Conservation (phyloP, 2,888 invertebrate genomes). For the Drosophila multiciliata region DNA sequence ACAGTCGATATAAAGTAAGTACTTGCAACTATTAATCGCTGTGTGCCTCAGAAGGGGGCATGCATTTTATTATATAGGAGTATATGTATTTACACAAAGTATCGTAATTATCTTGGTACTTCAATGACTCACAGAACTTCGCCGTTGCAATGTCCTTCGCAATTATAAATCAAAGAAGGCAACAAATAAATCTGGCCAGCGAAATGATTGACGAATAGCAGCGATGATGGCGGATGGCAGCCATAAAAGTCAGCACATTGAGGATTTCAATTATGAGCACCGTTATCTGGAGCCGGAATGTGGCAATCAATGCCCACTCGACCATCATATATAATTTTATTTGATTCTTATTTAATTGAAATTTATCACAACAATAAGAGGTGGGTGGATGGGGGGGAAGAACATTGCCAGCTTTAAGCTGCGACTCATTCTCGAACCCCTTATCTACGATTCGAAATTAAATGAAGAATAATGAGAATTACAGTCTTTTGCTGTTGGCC, state of each 20-base stretch:
- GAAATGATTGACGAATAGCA: slow-evolving; percentile 38
- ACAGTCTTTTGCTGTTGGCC: slow-evolving; percentile 48
- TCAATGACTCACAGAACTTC: neutral
- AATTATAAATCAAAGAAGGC: slow-evolving; percentile 40
- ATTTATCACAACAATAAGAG: slow-evolving; percentile 72
- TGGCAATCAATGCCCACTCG: slow-evolving; percentile 33
- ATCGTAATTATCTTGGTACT: slow-evolving; percentile 59
- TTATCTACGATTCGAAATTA: slow-evolving; percentile 59
- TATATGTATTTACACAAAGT: neutral
- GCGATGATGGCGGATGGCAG: slow-evolving; percentile 16
- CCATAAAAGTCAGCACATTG: slow-evolving; percentile 63
- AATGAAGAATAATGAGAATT: slow-evolving; percentile 79
- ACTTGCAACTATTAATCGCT: slow-evolving; percentile 5
- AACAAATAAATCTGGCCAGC: slow-evolving; percentile 44
- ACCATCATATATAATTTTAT: slow-evolving; percentile 69
- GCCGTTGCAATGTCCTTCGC: slow-evolving; percentile 20
- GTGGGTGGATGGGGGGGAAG: slow-evolving; percentile 34
- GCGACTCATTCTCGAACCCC: slow-evolving; percentile 6
- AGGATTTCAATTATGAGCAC: slow-evolving; percentile 70
- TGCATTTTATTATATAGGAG: neutral
- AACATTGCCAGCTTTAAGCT: slow-evolving; percentile 9
- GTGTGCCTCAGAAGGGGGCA: neutral
- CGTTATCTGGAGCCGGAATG: slow-evolving; percentile 44
- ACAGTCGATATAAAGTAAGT: slow-evolving; percentile 20
- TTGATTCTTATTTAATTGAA: slow-evolving; percentile 77